Percentiles rank a stretch among this genome's conserved stretches.
phyloP scores from a whole-genome alignment of 2,113 vertebrate genomes.

The Proterorhinus semilunaris region DNA sequence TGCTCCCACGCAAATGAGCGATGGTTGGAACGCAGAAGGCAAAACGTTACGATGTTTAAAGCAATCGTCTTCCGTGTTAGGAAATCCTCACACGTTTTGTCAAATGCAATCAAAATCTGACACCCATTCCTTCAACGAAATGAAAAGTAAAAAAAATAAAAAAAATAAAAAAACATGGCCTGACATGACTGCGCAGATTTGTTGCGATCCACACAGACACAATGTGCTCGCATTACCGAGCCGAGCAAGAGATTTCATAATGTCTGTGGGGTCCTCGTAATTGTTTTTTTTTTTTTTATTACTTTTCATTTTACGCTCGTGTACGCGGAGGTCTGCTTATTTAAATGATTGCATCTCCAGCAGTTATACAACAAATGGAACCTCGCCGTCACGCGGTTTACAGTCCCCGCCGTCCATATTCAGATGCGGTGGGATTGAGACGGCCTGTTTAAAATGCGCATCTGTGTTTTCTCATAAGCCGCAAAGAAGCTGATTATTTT shows the following conservation, averaged over 20 bases:
- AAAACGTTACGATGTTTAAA: no score
- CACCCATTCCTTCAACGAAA: neutral
- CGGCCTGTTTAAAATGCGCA: constrained; percentile 45
- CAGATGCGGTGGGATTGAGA: constrained; percentile 48
- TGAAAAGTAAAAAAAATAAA: constrained; percentile 1
- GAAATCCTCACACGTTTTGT: neutral
- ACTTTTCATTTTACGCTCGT: constrained; percentile 51
- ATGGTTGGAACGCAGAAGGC: no score
- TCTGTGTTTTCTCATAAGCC: constrained; percentile 53
- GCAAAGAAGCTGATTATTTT: constrained; percentile 59
- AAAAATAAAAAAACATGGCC: constrained; percentile 15
- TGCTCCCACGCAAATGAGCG: no score
- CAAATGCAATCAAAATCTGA: neutral
- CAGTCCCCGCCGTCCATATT: constrained; percentile 55
- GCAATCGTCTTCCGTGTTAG: neutral
- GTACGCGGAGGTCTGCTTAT: constrained; percentile 51
- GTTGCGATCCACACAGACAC: constrained; percentile 35
- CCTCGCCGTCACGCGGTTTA: constrained; percentile 36
- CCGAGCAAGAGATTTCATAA: constrained; percentile 39
- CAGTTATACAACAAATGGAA: constrained; percentile 42
- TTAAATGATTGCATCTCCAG: constrained; percentile 49
- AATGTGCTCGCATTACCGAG: constrained; percentile 35
- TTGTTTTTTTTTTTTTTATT: constrained; percentile 62
- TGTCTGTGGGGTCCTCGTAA: constrained; percentile 40
- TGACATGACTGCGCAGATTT: constrained; percentile 5